phyloP scores from a whole-genome alignment of 1,140 invertebrate genomes.

The Papilio polytes region DNA sequence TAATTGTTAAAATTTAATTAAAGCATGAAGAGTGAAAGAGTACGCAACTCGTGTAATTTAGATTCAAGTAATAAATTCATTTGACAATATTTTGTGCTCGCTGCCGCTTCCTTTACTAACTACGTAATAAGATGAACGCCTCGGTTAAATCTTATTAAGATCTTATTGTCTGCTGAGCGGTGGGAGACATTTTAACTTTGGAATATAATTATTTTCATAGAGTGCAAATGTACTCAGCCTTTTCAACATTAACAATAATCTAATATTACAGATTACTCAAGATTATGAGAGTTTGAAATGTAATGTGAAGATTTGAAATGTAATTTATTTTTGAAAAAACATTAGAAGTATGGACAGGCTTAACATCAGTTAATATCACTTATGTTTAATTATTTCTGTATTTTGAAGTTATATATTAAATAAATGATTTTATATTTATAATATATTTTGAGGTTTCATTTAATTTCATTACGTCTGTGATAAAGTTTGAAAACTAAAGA shows the following conservation, averaged over 20 bases:
- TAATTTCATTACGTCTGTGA: not conserved
- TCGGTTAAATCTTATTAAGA: slow-evolving; percentile 28
- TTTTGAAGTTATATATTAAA: too few species aligned
- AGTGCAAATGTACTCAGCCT: not conserved
- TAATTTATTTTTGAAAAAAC: too few species aligned
- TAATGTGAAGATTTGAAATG: too few species aligned
- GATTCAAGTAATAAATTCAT: not conserved
- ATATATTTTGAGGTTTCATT: not conserved
- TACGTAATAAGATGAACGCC: slow-evolving; percentile 25
- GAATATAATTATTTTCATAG: slow-evolving; percentile 21
- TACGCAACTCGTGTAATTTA: slow-evolving; percentile 15
- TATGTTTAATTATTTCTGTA: too few species aligned
- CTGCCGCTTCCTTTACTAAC: slow-evolving; percentile 1
- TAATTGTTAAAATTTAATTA: not conserved
- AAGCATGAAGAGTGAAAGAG: not conserved
- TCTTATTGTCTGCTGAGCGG: slow-evolving; percentile 23
- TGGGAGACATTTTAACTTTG: slow-evolving; percentile 12
- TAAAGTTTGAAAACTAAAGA: not conserved
- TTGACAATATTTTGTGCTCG: slow-evolving; percentile 16
- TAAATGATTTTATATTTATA: too few species aligned
- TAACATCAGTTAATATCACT: too few species aligned
- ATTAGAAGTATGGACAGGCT: too few species aligned
- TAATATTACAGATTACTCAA: not conserved
- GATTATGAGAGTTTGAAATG: too few species aligned
- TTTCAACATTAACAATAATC: not conserved